Evolutionary conservation across 2,797 vertebrate species (phyloP).

Genomic region (Chaetodon trifasciatus): DNA sequence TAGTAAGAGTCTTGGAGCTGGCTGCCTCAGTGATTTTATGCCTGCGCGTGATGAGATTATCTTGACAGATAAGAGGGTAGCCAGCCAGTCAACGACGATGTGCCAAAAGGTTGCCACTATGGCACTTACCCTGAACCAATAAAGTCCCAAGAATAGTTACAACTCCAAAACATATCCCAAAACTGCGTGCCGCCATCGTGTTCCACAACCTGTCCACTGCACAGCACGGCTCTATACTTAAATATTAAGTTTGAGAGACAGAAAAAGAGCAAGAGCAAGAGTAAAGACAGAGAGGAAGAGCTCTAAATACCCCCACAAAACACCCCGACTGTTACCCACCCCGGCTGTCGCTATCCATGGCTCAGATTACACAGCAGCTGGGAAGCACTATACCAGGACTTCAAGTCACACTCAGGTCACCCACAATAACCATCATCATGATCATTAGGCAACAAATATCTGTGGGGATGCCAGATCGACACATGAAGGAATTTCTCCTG

Average conservation of each 20-base stretch:
- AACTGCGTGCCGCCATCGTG: conserved; percentile 71
- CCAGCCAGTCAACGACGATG: not conserved
- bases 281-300: conserved; percentile 75
- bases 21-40: conserved; percentile 13
- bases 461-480: conserved; percentile 20
- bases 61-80: conserved; percentile 12
- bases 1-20: not conserved
- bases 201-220: conserved; percentile 38
- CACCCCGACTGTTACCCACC: conserved; percentile 67
- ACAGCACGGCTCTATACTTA: conserved; percentile 48
- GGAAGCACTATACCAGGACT: conserved; percentile 77
- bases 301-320: conserved; percentile 70
- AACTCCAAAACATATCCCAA: conserved; percentile 70
- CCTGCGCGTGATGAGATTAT: conserved; percentile 26
- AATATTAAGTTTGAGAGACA: conserved; percentile 64
- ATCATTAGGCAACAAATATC: conserved; percentile 68
- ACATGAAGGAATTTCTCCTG: not conserved
- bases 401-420: conserved; percentile 76
- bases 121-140: conserved; percentile 77
- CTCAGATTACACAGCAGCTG: conserved; percentile 86
- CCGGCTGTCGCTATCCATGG: conserved; percentile 80
- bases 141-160: conserved; percentile 62
- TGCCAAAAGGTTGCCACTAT: conserved; percentile 38
- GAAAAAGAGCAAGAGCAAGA: conserved; percentile 60
- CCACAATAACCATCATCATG: conserved; percentile 74